Percentiles rank a stretch among this genome's conserved stretches.
Conservation (phyloP, 2,113 vertebrate species). For the Neolamprologus sp. region DNA sequence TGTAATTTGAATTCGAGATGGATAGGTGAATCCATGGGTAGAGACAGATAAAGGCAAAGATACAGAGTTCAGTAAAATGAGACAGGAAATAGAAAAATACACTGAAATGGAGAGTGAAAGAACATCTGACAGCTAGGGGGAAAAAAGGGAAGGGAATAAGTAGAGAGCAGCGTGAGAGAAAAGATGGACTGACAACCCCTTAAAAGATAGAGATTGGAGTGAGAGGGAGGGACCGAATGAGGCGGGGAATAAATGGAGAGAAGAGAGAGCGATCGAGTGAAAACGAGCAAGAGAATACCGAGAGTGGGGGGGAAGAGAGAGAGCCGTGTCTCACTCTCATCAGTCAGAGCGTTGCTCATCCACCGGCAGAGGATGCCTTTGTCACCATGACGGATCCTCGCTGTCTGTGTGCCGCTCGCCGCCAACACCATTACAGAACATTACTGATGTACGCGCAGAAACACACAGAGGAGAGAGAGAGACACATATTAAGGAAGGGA, state of each 20-base stretch:
- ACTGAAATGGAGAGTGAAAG: conserved; percentile 25
- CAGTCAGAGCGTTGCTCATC: conserved; percentile 65
- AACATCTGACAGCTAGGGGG: conserved; percentile 2
- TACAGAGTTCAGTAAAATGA: conserved; percentile 3
- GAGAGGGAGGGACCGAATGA: conserved; percentile 31
- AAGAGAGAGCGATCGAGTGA: conserved; percentile 6
- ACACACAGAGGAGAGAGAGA: not conserved
- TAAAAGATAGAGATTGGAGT: conserved; percentile 20
- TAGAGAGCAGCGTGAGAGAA: not conserved
- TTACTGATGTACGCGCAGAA: conserved; percentile 18
- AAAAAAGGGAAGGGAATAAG: conserved; percentile 6
- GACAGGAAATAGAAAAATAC: conserved; percentile 14
- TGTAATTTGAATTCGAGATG: not conserved
- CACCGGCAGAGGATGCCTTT: conserved; percentile 52
- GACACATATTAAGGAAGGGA: not conserved
- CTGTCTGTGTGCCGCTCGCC: conserved; percentile 35
- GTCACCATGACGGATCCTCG: conserved; percentile 58
- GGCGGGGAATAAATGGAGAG: conserved; percentile 34
- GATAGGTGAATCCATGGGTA: not conserved
- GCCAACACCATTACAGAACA: conserved; percentile 40
- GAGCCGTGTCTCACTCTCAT: conserved; percentile 58
- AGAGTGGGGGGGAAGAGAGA: not conserved
- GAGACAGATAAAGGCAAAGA: not conserved
- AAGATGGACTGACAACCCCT: conserved; percentile 9
- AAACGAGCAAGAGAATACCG: conserved; percentile 21